Conservation (phyloP, 1,140 invertebrate genomes). For the Limonius californicus region DNA sequence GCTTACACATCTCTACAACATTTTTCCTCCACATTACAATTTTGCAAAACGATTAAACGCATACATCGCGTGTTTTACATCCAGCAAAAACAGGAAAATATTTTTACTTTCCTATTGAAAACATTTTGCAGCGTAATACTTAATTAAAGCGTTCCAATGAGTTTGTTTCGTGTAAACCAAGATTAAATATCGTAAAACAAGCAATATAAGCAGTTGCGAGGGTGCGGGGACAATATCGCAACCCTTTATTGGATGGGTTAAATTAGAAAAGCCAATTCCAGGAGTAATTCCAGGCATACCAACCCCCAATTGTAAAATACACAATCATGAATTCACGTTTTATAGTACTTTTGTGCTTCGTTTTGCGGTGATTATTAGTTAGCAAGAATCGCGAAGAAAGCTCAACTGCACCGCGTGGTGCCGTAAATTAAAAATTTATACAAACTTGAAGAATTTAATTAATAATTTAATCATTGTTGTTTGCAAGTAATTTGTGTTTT, state of each 20-base stretch:
- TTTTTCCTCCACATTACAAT: neutral
- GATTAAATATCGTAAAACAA: conserved; percentile 41
- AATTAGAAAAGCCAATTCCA: conserved; percentile 41
- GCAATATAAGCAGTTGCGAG: conserved; percentile 36
- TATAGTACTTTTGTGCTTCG: conserved; percentile 34
- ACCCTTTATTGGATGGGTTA: conserved; percentile 40
- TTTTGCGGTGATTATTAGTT: conserved; percentile 36
- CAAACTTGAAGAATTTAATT: conserved; percentile 40
- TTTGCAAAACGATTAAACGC: neutral
- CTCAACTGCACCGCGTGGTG: conserved; percentile 24
- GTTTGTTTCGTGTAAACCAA: conserved; percentile 29
- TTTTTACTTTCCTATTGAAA: neutral
- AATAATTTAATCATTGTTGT: conserved; percentile 40
- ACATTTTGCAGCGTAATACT: conserved; percentile 22
- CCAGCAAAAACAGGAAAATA: neutral
- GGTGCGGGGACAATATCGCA: conserved; percentile 36
- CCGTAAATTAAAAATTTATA: conserved; percentile 30
- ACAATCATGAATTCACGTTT: conserved; percentile 38
- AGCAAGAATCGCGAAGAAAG: conserved; percentile 22
- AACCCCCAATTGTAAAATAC: conserved; percentile 40
- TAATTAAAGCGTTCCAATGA: conserved; percentile 37
- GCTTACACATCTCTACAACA: neutral
- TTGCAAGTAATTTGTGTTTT: conserved; percentile 14
- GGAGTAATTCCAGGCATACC: conserved; percentile 36
- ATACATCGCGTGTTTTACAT: neutral